phyloP scores from a whole-genome alignment of 2,888 invertebrate genomes.

The Dione vanillae region DNA sequence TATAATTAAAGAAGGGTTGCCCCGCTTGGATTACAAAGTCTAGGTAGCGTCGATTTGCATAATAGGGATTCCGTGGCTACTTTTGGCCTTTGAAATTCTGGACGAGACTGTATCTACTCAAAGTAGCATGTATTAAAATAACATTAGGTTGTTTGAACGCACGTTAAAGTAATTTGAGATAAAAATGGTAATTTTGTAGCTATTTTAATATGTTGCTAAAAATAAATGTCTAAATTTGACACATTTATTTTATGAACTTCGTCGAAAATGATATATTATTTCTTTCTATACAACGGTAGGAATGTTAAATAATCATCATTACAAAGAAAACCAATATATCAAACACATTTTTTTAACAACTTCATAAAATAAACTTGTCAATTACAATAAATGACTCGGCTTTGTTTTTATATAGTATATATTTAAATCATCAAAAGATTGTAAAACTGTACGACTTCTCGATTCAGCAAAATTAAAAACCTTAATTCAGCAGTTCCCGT shows the following conservation, averaged over 20 bases:
- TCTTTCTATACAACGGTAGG: too few species aligned
- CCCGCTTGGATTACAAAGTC: conserved; percentile 43
- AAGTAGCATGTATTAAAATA: conserved; percentile 21
- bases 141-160: conserved; percentile 19
- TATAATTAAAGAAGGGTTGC: conserved; percentile 19
- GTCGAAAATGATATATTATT: neutral
- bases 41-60: conserved; percentile 78
- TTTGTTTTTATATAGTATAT: neutral
- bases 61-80: conserved; percentile 81
- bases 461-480: conserved; percentile 55
- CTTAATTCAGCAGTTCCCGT: conserved; percentile 69
- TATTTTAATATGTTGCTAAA: neutral
- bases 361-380: neutral
- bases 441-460: conserved; percentile 1
- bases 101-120: conserved; percentile 45
- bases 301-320: too few species aligned
- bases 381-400: neutral
- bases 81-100: conserved; percentile 78
- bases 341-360: too few species aligned
- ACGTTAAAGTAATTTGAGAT: conserved; percentile 1
- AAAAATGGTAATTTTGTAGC: neutral
- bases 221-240: neutral
- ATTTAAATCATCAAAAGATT: neutral
- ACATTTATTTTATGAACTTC: neutral
- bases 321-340: too few species aligned